Percentiles rank a stretch among this genome's conserved stretches.
Evolutionary conservation across 2,113 vertebrate genomes (phyloP).

Genomic region (Rutilus rutilus): DNA sequence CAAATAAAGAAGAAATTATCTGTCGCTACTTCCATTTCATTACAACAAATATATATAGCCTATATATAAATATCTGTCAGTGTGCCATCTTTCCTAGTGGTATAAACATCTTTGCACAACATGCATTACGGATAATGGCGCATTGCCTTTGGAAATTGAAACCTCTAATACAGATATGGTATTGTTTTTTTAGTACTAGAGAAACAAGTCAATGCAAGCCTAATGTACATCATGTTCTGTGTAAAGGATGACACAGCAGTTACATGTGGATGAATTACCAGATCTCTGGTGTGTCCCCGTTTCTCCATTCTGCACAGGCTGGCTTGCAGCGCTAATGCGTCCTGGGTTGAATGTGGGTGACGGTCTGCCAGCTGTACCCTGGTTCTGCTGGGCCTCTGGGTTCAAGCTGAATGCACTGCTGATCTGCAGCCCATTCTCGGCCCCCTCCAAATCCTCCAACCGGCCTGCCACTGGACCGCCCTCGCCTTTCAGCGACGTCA

Average conservation of each 20-base stretch:
- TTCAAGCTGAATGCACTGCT: constrained; percentile 90
- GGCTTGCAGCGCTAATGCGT: constrained; percentile 84
- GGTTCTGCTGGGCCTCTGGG: constrained; percentile 65
- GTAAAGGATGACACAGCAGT: constrained; percentile 4
- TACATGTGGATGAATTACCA: constrained; percentile 74
- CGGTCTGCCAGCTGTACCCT: constrained; percentile 57
- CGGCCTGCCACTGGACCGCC: constrained; percentile 71
- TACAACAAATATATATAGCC: too few species aligned
- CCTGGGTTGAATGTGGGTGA: constrained; percentile 91
- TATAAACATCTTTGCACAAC: constrained; percentile 1
- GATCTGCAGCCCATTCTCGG: constrained; percentile 91
- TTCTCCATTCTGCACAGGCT: constrained; percentile 95
- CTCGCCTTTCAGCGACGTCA: constrained; percentile 91
- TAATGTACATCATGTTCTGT: not conserved
- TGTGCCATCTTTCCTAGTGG: not conserved
- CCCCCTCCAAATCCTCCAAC: constrained; percentile 58
- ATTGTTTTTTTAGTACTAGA: not conserved
- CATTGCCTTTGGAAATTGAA: not conserved
- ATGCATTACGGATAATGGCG: not conserved
- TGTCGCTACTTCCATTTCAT: not conserved
- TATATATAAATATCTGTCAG: too few species aligned
- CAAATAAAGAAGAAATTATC: not conserved
- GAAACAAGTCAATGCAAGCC: not conserved
- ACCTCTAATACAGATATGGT: not conserved
- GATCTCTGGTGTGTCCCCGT: constrained; percentile 87